Conservation (phyloP, 2,888 invertebrate genomes). For the Caenorhabditis panamensis region DNA sequence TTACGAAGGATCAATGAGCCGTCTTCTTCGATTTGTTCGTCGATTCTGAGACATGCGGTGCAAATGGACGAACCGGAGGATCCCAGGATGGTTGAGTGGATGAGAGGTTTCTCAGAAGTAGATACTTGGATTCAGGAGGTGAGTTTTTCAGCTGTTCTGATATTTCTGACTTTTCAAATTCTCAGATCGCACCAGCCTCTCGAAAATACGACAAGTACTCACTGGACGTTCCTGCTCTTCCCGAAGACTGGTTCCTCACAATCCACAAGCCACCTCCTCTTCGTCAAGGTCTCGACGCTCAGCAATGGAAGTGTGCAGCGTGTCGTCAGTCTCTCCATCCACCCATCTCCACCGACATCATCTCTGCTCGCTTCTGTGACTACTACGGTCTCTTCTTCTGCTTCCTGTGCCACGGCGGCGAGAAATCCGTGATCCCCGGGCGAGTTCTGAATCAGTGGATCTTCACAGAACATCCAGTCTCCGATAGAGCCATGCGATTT, state of each 20-base stretch:
- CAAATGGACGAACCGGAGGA: constrained; percentile 46
- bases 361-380: constrained; percentile 85
- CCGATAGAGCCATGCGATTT: constrained; percentile 87
- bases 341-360: constrained; percentile 29
- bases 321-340: constrained; percentile 50
- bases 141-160: not conserved
- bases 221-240: constrained; percentile 44
- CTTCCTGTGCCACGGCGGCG: constrained; percentile 90
- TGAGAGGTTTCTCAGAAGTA: constrained; percentile 56
- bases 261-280: constrained; percentile 44
- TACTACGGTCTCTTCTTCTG: constrained; percentile 91
- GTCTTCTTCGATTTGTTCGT: constrained; percentile 26
- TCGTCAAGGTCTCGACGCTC: constrained; percentile 51
- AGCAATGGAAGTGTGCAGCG: constrained; percentile 57
- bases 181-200: constrained; percentile 35
- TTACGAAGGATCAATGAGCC: constrained; percentile 49
- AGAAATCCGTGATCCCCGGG: constrained; percentile 86
- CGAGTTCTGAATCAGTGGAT: constrained; percentile 83
- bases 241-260: constrained; percentile 53
- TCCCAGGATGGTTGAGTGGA: constrained; percentile 50
- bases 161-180: constrained; percentile 3
- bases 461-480: constrained; percentile 87
- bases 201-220: constrained; percentile 58
- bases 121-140: constrained; percentile 61
- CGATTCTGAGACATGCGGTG: constrained; percentile 34